phyloP scores from a whole-genome alignment of 2,113 vertebrate species.

The Amia ocellicauda region DNA sequence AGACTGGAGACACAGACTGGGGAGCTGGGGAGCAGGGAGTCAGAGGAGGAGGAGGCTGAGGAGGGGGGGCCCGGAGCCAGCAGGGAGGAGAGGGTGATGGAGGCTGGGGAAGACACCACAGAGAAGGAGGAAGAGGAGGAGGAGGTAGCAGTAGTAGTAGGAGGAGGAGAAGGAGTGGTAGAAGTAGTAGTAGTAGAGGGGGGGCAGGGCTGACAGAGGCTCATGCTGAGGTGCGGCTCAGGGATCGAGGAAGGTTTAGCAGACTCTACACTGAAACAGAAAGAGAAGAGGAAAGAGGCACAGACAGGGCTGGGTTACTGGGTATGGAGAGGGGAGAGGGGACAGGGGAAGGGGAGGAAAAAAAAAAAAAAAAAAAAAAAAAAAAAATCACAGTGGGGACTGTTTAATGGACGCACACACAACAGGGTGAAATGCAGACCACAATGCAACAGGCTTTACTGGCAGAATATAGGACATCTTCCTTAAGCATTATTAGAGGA shows the following conservation, averaged over 20 bases:
- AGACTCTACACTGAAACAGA: slow-evolving; percentile 75
- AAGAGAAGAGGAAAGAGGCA: slow-evolving; percentile 61
- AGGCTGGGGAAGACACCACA: slow-evolving; percentile 85
- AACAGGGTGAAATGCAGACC: slow-evolving; percentile 44
- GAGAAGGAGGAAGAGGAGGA: slow-evolving; percentile 86
- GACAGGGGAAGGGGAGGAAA: slow-evolving; percentile 57
- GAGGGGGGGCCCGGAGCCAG: slow-evolving; percentile 51
- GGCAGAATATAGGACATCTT: too few relatives aligned
- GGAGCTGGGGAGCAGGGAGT: slow-evolving; percentile 82
- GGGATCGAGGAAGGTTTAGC: slow-evolving; percentile 81
- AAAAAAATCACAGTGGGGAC: too few relatives aligned
- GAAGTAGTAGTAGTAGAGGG: slow-evolving; percentile 58
- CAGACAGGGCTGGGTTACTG: slow-evolving; percentile 72
- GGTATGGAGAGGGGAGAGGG: slow-evolving; percentile 77
- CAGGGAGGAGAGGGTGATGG: slow-evolving; percentile 51
- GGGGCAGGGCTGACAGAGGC: slow-evolving; percentile 78
- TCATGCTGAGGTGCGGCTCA: slow-evolving; percentile 86
- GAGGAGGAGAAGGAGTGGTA: too few relatives aligned
- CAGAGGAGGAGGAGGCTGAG: slow-evolving; percentile 83
- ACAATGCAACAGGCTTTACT: slow-evolving; percentile 2
- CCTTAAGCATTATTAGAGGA: too few relatives aligned
- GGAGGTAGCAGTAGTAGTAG: slow-evolving; percentile 46
- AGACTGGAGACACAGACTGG: slow-evolving; percentile 88
- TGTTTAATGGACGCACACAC: slow-evolving; percentile 39
- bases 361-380: too few relatives aligned